Conservation (phyloP, 2,113 vertebrate genomes). For the Paraplagusia blochii region DNA sequence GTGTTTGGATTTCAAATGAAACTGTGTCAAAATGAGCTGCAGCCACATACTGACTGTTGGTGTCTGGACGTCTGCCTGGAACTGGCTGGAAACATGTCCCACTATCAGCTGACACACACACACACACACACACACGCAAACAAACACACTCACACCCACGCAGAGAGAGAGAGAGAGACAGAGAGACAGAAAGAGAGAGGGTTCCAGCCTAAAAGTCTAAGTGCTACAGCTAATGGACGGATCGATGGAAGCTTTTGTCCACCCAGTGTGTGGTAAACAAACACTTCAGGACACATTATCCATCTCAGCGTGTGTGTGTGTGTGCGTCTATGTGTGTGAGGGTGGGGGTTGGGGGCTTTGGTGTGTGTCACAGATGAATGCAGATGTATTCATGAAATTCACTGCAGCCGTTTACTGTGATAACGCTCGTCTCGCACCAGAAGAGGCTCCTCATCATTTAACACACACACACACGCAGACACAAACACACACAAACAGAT, state of each 20-base stretch:
- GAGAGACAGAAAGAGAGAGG: background rate
- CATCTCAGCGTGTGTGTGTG: slow-evolving; percentile 14
- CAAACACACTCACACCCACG: background rate
- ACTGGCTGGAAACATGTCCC: too few relatives aligned
- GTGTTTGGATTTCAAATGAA: too few relatives aligned
- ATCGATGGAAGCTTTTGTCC: slow-evolving; percentile 10
- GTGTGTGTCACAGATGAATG: slow-evolving; percentile 42
- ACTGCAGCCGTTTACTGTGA: slow-evolving; percentile 36
- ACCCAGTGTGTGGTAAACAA: slow-evolving; percentile 50
- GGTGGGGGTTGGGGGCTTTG: slow-evolving; percentile 7
- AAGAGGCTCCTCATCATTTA: slow-evolving; percentile 40
- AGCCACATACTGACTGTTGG: too few relatives aligned
- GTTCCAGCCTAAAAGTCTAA: background rate
- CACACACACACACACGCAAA: background rate
- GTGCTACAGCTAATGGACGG: slow-evolving; percentile 1
- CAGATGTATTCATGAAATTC: slow-evolving; percentile 68
- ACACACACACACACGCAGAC: slow-evolving; percentile 3
- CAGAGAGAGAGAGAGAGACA: background rate
- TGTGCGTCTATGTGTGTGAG: background rate
- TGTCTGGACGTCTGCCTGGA: too few relatives aligned
- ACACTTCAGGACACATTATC: slow-evolving; percentile 39
- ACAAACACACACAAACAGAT: background rate
- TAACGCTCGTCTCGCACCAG: slow-evolving; percentile 13
- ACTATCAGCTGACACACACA: background rate
- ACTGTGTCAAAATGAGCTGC: too few relatives aligned